Conservation (phyloP, 2,888 invertebrate species). For the Artemia sinica region DNA sequence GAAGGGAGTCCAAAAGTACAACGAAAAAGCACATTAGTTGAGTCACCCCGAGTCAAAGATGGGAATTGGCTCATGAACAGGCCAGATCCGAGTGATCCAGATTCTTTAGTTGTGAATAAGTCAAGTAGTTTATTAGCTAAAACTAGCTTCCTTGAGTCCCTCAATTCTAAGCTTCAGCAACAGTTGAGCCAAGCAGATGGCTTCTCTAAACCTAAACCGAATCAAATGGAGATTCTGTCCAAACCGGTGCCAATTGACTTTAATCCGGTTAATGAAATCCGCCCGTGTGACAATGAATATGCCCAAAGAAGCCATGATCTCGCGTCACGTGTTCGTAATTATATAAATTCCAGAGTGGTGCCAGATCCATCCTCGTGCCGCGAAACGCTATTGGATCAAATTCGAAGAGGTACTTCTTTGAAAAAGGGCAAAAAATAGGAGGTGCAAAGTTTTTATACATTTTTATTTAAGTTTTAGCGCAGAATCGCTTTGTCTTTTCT, state of each 20-base stretch:
- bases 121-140: constrained; percentile 15
- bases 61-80: not conserved
- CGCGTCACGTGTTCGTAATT: constrained; percentile 43
- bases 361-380: constrained; percentile 60
- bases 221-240: constrained; percentile 30
- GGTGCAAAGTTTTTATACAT: too few relatives aligned
- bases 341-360: constrained; percentile 39
- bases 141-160: constrained; percentile 49
- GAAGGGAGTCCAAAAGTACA: not conserved
- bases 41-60: not conserved
- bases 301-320: constrained; percentile 17
- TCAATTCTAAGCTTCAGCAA: constrained; percentile 50
- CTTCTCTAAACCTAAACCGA: constrained; percentile 31
- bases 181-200: constrained; percentile 12
- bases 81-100: not conserved
- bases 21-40: not conserved
- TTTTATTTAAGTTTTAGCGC: too few relatives aligned
- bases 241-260: not conserved
- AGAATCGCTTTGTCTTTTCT: too few relatives aligned
- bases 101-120: constrained; percentile 7
- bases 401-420: constrained; percentile 64
- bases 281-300: not conserved
- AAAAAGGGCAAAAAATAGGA: constrained; percentile 38
- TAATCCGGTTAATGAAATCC: not conserved
- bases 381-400: constrained; percentile 85